A percentile compares a stretch with the other conserved stretches of the same genome.
These are phyloP conservation scores for Hermaeophaga mercurialis DNA, from an alignment of 2,888 invertebrate genomes.

Conservation along the genomic window DNA sequence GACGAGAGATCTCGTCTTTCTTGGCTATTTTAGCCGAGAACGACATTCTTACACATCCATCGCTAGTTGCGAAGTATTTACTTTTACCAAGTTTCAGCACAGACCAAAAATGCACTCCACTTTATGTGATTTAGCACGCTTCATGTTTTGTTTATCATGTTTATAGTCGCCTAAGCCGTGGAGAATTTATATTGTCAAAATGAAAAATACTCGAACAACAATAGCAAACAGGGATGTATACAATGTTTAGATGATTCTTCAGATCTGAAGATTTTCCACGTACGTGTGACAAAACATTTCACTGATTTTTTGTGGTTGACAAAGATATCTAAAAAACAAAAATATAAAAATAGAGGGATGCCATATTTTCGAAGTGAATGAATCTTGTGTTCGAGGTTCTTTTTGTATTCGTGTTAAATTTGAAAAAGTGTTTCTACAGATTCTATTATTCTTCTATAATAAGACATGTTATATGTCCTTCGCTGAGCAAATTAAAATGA, in stretches of 20 bases:
- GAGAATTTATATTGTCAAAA: constrained; percentile 47
- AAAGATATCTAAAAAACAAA: too few relatives aligned
- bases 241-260: constrained; percentile 12
- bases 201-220: constrained; percentile 28
- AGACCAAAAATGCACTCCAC: constrained; percentile 34
- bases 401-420: too few relatives aligned
- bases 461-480: too few relatives aligned
- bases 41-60: constrained; percentile 22
- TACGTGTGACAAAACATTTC: constrained; percentile 6
- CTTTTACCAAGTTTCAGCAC: constrained; percentile 23
- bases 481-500: too few relatives aligned
- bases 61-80: constrained; percentile 29
- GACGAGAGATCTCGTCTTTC: constrained; percentile 40
- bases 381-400: too few relatives aligned
- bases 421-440: too few relatives aligned
- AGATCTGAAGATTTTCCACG: constrained; percentile 11
- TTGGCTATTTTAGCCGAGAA: constrained; percentile 45
- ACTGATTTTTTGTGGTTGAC: too few relatives aligned
- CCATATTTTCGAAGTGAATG: too few relatives aligned
- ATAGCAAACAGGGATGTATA: constrained; percentile 22
- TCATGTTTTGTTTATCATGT: constrained; percentile 51
- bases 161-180: constrained; percentile 46
- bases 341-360: too few relatives aligned
- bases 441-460: too few relatives aligned
- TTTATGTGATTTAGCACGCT: constrained; percentile 47